A percentile compares a stretch with the other conserved stretches of the same genome.
These are phyloP conservation scores for Madoqua kirkii DNA, from an alignment of 2,113 vertebrate species.

Conservation along the genomic window DNA sequence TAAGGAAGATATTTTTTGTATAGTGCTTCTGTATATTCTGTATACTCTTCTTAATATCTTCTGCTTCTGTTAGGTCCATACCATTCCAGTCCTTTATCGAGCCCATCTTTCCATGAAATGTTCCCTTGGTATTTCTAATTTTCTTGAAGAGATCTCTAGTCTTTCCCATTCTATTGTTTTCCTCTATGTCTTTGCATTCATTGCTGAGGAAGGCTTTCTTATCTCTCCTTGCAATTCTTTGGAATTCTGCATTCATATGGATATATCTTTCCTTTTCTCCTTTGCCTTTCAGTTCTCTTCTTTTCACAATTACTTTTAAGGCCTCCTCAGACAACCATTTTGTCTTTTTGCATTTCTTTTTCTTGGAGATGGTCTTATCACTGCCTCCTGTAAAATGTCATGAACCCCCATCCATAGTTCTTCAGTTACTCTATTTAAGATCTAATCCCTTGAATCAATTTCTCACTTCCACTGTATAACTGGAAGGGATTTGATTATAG, in stretches of 20 bases:
- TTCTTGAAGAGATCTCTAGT: background rate
- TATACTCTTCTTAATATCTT: background rate
- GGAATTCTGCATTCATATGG: background rate
- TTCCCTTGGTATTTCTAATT: background rate
- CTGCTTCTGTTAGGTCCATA: background rate
- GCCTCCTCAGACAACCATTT: background rate
- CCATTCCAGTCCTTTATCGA: background rate
- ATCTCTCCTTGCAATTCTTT: background rate
- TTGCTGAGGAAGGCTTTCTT: background rate
- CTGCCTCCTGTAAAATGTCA: background rate
- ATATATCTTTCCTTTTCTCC: background rate
- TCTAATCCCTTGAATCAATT: background rate
- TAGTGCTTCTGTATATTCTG: background rate
- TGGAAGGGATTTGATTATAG: background rate
- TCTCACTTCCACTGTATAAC: background rate
- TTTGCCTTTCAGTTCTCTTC: background rate
- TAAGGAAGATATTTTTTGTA: background rate
- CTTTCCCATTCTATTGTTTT: background rate
- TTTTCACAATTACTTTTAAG: background rate
- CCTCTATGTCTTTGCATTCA: background rate
- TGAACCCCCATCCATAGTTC: background rate
- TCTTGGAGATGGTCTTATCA: background rate
- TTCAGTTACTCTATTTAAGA: background rate
- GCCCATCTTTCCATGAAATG: background rate
- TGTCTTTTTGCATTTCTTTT: background rate